A percentile compares a stretch with the other conserved stretches of the same genome.
Evolutionary conservation across 2,888 invertebrate species (phyloP).

Genomic region (Nomada fabriciana): DNA sequence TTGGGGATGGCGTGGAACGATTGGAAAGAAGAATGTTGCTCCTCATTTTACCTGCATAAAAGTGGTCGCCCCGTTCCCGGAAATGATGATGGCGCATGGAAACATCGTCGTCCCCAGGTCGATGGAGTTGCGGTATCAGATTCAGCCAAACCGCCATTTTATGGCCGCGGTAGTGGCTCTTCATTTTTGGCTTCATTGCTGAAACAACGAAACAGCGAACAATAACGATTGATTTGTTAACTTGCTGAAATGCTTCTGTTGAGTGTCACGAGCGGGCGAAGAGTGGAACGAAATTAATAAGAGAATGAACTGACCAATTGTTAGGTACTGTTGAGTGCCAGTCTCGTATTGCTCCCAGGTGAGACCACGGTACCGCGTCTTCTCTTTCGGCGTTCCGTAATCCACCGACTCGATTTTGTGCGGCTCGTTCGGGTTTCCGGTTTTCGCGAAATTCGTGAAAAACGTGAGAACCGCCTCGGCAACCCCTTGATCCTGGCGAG

Average conservation of each 20-base stretch:
- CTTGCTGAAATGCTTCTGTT: neutral
- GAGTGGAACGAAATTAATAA: neutral
- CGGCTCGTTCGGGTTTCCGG: conserved; percentile 89
- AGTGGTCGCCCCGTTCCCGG: conserved; percentile 89
- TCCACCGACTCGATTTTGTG: conserved; percentile 86
- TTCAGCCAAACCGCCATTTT: conserved; percentile 96
- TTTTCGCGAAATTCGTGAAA: conserved; percentile 92
- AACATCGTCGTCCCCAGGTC: conserved; percentile 90
- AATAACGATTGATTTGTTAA: neutral
- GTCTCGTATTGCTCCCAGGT: conserved; percentile 93
- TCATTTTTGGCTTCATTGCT: conserved; percentile 90
- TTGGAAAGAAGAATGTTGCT: neutral
- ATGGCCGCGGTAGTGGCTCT: conserved; percentile 94
- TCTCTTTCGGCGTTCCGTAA: conserved; percentile 86
- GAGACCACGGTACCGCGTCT: conserved; percentile 87
- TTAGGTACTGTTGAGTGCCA: conserved; percentile 91
- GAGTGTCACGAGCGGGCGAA: neutral
- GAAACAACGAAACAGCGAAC: conserved; percentile 68
- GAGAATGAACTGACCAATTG: conserved; percentile 86
- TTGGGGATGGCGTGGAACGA: neutral
- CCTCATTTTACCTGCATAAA: conserved; percentile 88
- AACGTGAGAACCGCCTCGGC: conserved; percentile 90
- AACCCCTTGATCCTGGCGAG: conserved; percentile 90
- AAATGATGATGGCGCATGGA: conserved; percentile 92
- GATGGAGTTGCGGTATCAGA: conserved; percentile 93